Conservation (phyloP, 1,140 invertebrate genomes). For the Anoplolepis gracilipes region DNA sequence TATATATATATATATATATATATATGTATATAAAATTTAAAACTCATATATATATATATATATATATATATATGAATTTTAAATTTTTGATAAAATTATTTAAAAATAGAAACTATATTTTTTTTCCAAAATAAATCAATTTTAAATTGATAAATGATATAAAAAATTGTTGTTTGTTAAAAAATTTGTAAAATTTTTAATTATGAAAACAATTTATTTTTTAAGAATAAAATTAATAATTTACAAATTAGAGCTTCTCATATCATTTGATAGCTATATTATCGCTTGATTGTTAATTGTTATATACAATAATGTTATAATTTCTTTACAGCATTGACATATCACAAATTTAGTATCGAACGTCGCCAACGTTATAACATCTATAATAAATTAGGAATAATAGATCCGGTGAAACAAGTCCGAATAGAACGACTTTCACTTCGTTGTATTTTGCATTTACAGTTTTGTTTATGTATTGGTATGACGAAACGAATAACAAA, state of each 20-base stretch:
- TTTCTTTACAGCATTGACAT: constrained; percentile 37
- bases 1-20: too few species aligned
- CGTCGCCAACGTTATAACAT: constrained; percentile 25
- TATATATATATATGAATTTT: not conserved
- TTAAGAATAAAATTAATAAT: not conserved
- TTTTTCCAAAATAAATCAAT: not conserved
- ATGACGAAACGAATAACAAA: constrained; percentile 26
- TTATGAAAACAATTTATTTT: not conserved
- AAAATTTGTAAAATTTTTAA: not conserved
- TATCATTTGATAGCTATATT: not conserved
- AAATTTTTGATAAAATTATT: not conserved
- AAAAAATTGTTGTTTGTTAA: not conserved
- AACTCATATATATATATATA: too few species aligned
- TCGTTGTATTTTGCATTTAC: constrained; percentile 24
- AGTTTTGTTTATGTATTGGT: constrained; percentile 2
- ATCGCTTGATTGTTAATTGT: constrained; percentile 4
- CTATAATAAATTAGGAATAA: constrained; percentile 51
- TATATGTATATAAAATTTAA: not conserved
- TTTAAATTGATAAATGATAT: not conserved
- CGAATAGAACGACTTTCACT: constrained; percentile 43
- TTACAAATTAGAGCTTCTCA: constrained; percentile 1
- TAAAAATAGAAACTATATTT: not conserved
- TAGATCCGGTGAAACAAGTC: constrained; percentile 40
- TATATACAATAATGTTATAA: constrained; percentile 1
- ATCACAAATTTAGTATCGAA: constrained; percentile 41